Percentiles rank a stretch among this genome's conserved stretches.
Evolutionary conservation across 2,797 vertebrate genomes (phyloP).

Genomic region (Anableps anableps): DNA sequence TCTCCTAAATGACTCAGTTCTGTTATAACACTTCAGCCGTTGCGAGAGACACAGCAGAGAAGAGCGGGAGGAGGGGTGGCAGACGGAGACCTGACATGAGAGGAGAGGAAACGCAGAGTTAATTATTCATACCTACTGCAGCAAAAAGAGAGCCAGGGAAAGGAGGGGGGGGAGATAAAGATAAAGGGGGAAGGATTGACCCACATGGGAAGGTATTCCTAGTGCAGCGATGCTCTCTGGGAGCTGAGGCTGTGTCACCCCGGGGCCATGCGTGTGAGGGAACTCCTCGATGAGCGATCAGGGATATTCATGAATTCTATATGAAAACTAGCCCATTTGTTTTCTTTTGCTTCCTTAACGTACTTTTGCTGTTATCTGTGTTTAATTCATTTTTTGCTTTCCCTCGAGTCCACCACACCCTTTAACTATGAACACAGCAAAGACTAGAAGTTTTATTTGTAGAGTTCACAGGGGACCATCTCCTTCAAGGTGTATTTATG

Average conservation of each 20-base stretch:
- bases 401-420: slow-evolving; percentile 55
- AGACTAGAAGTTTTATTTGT: slow-evolving; percentile 44
- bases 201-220: slow-evolving; percentile 72
- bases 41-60: slow-evolving; percentile 67
- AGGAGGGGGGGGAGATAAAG: slow-evolving; percentile 17
- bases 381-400: slow-evolving; percentile 50
- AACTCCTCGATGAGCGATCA: slow-evolving; percentile 64
- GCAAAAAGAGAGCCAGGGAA: slow-evolving; percentile 48
- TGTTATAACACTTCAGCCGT: slow-evolving; percentile 79
- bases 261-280: slow-evolving; percentile 62
- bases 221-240: slow-evolving; percentile 68
- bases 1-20: slow-evolving; percentile 83
- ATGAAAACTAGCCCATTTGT: slow-evolving; percentile 49
- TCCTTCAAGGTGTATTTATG: slow-evolving; percentile 43
- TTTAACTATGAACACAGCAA: slow-evolving; percentile 37
- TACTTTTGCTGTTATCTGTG: slow-evolving; percentile 57
- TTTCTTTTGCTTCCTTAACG: slow-evolving; percentile 52
- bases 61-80: slow-evolving; percentile 61
- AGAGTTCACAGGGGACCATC: slow-evolving; percentile 35
- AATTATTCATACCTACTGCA: slow-evolving; percentile 83
- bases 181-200: slow-evolving; percentile 55
- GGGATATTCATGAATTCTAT: slow-evolving; percentile 53
- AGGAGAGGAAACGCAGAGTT: slow-evolving; percentile 76
- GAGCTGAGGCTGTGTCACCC: slow-evolving; percentile 62
- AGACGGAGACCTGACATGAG: slow-evolving; percentile 73